phyloP scores from a whole-genome alignment of 2,797 vertebrate species.

The Acropternis orthonyx region DNA sequence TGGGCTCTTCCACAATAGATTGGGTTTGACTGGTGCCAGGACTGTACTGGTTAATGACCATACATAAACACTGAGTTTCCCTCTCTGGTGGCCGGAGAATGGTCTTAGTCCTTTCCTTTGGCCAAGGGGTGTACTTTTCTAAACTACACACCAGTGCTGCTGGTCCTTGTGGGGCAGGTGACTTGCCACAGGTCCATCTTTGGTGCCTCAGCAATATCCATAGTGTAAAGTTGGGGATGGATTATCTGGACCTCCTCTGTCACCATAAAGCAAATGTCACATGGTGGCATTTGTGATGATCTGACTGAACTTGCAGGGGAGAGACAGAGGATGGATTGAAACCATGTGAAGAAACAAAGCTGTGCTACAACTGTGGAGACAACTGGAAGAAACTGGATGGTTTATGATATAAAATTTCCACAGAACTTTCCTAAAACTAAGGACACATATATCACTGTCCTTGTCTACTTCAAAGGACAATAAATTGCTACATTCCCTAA shows the following conservation, averaged over 20 bases:
- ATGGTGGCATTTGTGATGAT: too few species aligned
- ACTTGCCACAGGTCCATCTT: background rate
- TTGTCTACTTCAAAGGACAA: background rate
- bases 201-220: background rate
- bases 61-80: background rate
- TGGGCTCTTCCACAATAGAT: background rate
- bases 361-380: background rate
- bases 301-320: background rate
- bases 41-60: background rate
- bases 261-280: background rate
- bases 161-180: background rate
- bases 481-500: background rate
- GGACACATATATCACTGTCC: background rate
- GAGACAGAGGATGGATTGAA: background rate
- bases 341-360: background rate
- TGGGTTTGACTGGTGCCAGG: background rate
- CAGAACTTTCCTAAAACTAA: background rate
- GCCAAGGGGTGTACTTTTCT: background rate
- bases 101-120: background rate
- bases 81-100: background rate
- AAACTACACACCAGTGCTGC: background rate
- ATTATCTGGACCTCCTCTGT: background rate
- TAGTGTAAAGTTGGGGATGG: background rate
- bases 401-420: background rate
- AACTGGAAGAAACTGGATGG: background rate